Base-by-base conservation (phyloP, 2,888 invertebrate genomes). In the Hyles lineata region DNA sequence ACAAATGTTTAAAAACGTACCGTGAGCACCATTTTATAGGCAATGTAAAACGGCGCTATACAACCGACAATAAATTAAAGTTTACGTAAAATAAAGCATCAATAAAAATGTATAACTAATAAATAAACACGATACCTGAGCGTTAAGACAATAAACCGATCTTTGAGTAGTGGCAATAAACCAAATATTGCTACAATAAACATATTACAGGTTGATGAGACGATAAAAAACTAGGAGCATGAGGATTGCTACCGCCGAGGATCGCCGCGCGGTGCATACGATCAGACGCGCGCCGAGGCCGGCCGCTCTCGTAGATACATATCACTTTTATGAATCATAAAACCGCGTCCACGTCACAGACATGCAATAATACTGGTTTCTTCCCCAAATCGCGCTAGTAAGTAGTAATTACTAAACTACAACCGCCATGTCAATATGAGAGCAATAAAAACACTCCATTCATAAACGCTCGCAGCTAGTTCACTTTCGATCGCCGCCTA, bases 21-120 rank as follows among this genome's bases (percentile, higher is more conserved):
- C 90, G 89, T 92, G 92, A 93, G 92, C 92, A 90, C 91, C 90
- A 88, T 93, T 94, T 94, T 94, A 94, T 94, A 93, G 94, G 92
- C 93, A 92, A 94, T 93, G 94, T 94, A 92, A 93, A 94, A 92
- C 91, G 90, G 89, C 87, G 87, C 89, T 91, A 91, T 89, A 93
- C 91, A 88, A 88, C 92, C 93, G 90, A 90, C 91, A 92, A 92
- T 94, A 94, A 94, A 94, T 94, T 94, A 91, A 93, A 93, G 89
- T 92, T 94, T 90, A 94, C 93, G 93, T 93, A 92, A 94, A 94
- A 92, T 94, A 91, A 94, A 94, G 91, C 93, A 89, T 89, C 89
- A 93, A 94, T 94, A 94, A 94, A 94, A 94, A 93, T 93, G 94
- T 94, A 94, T 94, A 94, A 93, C 92, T 94, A 94, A 94, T 94